phyloP scores from a whole-genome alignment of 2,797 vertebrate species.

The Serranus cabrilla region DNA sequence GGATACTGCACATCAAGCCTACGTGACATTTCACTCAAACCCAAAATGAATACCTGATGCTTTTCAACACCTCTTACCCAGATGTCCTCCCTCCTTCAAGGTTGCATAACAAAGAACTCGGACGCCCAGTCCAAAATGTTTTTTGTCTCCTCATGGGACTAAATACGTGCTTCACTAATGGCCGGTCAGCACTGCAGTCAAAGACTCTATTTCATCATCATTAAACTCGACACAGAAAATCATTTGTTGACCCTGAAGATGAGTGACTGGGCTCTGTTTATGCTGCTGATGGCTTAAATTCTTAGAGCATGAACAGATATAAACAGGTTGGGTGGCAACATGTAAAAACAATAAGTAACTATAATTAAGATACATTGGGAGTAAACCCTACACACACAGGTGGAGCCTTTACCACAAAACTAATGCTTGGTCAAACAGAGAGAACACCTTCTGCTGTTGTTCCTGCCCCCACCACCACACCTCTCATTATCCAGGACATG shows the following conservation, averaged over 20 bases:
- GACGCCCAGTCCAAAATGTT: constrained; percentile 21
- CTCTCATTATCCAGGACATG: constrained; percentile 67
- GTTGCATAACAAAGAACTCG: constrained; percentile 20
- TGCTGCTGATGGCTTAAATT: not conserved
- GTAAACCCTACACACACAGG: too few species aligned
- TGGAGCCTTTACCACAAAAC: not conserved
- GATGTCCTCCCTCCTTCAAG: not conserved
- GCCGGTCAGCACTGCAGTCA: not conserved
- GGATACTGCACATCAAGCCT: not conserved
- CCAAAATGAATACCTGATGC: constrained; percentile 8
- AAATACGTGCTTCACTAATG: constrained; percentile 4
- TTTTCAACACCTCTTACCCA: not conserved
- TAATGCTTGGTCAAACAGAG: constrained; percentile 17
- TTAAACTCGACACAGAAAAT: constrained; percentile 1
- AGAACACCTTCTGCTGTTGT: constrained; percentile 18
- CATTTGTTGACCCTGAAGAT: constrained; percentile 7
- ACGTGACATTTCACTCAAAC: constrained; percentile 6
- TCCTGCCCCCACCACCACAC: constrained; percentile 20
- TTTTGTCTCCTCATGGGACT: not conserved
- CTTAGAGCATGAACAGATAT: too few species aligned
- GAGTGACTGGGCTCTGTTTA: not conserved
- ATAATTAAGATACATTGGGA: too few species aligned
- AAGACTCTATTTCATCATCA: not conserved
- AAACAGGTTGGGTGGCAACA: too few species aligned
- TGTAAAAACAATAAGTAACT: too few species aligned